Evolutionary conservation across 2,797 vertebrate genomes (phyloP).

Genomic region (Atherinosoma microstoma): DNA sequence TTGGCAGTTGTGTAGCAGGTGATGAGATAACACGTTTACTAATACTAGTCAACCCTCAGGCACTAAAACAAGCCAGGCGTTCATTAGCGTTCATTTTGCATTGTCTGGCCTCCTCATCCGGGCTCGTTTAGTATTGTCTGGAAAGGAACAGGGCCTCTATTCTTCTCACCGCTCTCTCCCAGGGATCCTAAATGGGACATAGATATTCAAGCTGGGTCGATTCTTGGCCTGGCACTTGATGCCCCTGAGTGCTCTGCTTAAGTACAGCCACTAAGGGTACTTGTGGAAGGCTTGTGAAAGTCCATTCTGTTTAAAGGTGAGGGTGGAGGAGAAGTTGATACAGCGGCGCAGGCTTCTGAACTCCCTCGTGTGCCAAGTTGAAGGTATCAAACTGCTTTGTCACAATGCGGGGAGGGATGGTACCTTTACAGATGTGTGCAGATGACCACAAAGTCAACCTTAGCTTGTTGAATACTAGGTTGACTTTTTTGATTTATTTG

Average conservation of each 20-base stretch:
- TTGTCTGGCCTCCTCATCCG: constrained; percentile 71
- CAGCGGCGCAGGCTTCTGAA: constrained; percentile 43
- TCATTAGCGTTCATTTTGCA: constrained; percentile 58
- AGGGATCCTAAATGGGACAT: constrained; percentile 74
- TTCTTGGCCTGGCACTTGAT: constrained; percentile 67
- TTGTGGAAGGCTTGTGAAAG: constrained; percentile 64
- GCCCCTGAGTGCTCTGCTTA: constrained; percentile 71
- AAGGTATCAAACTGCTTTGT: constrained; percentile 32
- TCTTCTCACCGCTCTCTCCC: constrained; percentile 66
- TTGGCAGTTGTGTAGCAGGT: constrained; percentile 28
- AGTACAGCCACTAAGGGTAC: constrained; percentile 62
- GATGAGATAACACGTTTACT: constrained; percentile 48
- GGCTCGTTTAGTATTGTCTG: constrained; percentile 68
- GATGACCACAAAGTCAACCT: not conserved
- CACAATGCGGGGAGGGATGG: not conserved
- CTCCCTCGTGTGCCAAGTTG: constrained; percentile 48
- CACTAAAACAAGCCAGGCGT: constrained; percentile 51
- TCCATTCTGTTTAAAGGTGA: constrained; percentile 53
- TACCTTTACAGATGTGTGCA: constrained; percentile 1
- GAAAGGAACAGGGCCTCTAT: constrained; percentile 71
- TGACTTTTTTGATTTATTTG: too few relatives aligned
- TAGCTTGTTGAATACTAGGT: not conserved
- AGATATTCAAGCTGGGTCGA: constrained; percentile 74
- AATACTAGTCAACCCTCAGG: constrained; percentile 58
- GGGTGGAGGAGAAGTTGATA: constrained; percentile 64